phyloP scores from a whole-genome alignment of 1,140 invertebrate genomes.

The Drosophila takahashii region DNA sequence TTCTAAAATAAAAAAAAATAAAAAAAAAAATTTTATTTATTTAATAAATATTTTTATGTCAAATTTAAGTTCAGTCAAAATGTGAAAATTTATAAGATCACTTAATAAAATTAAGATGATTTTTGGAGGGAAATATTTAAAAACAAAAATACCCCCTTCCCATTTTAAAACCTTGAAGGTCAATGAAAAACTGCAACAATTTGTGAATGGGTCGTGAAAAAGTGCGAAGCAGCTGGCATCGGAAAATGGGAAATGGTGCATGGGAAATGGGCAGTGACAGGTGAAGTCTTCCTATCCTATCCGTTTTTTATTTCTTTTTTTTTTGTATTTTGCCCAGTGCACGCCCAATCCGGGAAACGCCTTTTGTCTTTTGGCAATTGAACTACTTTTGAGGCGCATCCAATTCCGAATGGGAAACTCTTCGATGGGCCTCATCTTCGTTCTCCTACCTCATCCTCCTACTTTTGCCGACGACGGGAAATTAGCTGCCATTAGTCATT shows the following conservation, averaged over 20 bases:
- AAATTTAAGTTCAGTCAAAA: no score
- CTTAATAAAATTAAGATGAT: no score
- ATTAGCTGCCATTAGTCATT: constrained; percentile 83
- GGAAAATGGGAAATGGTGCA: constrained; percentile 16
- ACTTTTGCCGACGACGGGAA: constrained; percentile 64
- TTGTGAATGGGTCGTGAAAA: not conserved
- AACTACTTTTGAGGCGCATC: constrained; percentile 54
- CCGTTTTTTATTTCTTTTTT: not conserved
- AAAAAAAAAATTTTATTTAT: no score
- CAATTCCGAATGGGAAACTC: constrained; percentile 59
- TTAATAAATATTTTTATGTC: no score
- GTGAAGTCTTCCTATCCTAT: constrained; percentile 20
- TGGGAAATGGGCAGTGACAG: constrained; percentile 36
- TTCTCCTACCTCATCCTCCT: constrained; percentile 6
- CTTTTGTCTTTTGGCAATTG: constrained; percentile 37
- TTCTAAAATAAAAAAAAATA: no score
- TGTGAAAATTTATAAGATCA: no score
- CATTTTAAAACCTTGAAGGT: not conserved
- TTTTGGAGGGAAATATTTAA: no score
- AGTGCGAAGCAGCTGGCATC: constrained; percentile 22
- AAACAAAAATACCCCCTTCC: not conserved
- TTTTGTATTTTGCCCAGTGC: constrained; percentile 14
- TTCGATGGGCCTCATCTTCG: constrained; percentile 23
- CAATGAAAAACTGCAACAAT: constrained; percentile 11
- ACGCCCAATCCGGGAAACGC: constrained; percentile 43